A percentile compares a stretch with the other conserved stretches of the same genome.
phyloP scores from a whole-genome alignment of 1,140 invertebrate species.

The Whitmania pigra region DNA sequence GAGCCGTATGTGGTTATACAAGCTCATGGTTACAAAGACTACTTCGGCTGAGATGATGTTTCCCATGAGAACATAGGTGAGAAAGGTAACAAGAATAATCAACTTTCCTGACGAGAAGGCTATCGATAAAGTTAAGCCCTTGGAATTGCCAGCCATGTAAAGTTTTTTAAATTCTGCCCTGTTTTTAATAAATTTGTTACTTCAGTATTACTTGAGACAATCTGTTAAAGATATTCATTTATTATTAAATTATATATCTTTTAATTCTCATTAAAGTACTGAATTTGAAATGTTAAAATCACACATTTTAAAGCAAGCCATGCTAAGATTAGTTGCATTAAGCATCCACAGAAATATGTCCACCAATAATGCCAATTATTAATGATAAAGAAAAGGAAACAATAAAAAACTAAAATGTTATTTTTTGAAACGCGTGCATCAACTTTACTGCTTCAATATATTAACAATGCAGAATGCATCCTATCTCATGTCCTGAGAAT shows the following conservation, averaged over 20 bases:
- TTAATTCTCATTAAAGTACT: neutral
- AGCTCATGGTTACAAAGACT: constrained; percentile 32
- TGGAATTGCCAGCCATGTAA: constrained; percentile 26
- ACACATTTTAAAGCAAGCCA: no score
- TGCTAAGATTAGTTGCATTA: no score
- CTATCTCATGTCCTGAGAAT: no score
- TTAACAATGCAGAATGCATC: no score
- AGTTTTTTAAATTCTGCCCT: constrained; percentile 32
- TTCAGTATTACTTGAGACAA: neutral
- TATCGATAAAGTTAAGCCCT: constrained; percentile 32
- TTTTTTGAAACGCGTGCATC: no score
- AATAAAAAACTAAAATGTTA: no score
- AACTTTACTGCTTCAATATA: no score
- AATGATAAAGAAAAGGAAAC: no score
- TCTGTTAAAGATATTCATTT: neutral
- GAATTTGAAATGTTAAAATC: neutral
- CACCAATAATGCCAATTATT: no score
- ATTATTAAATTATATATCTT: neutral
- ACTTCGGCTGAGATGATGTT: constrained; percentile 28
- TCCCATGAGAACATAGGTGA: constrained; percentile 29
- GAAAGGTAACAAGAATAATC: constrained; percentile 34
- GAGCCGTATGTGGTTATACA: constrained; percentile 32
- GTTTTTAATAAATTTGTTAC: constrained; percentile 24
- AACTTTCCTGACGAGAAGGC: constrained; percentile 35
- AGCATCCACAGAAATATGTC: no score